Conservation (phyloP, 2,888 invertebrate genomes). For the Limnephilus auricula region DNA sequence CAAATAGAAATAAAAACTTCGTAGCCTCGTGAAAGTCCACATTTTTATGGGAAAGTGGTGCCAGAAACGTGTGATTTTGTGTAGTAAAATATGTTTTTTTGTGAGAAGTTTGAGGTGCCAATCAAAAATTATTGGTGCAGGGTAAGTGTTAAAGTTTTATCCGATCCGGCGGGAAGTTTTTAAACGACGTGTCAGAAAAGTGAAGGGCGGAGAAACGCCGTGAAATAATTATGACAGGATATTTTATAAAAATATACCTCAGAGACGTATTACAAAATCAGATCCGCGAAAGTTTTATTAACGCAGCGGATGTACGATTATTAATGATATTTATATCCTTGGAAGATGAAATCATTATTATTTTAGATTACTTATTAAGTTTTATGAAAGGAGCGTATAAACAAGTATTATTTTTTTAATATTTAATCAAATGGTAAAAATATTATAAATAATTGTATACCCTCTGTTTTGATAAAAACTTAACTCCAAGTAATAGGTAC, state of each 20-base stretch:
- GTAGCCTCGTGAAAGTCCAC: background rate
- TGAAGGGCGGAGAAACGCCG: conserved; percentile 6
- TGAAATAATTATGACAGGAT: background rate
- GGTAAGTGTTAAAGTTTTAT: conserved; percentile 30
- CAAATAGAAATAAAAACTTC: background rate
- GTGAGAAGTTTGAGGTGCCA: background rate
- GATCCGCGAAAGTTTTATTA: background rate
- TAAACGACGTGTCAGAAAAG: conserved; percentile 32
- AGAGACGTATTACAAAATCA: background rate
- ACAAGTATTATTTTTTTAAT: too few species aligned
- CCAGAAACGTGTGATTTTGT: background rate
- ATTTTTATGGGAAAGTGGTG: background rate
- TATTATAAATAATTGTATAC: too few species aligned
- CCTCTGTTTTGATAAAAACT: too few species aligned
- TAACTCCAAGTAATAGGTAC: too few species aligned
- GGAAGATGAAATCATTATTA: too few species aligned
- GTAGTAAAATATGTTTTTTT: conserved; percentile 18
- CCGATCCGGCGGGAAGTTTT: background rate
- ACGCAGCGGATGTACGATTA: background rate
- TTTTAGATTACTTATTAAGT: too few species aligned
- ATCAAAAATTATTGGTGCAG: conserved; percentile 39
- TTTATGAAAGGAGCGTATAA: too few species aligned
- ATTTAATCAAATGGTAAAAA: too few species aligned
- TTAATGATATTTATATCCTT: background rate
- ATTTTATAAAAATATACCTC: background rate